A percentile compares a stretch with the other conserved stretches of the same genome.
phyloP scores from a whole-genome alignment of 1,140 invertebrate species.

The Drosophila nikananu region DNA sequence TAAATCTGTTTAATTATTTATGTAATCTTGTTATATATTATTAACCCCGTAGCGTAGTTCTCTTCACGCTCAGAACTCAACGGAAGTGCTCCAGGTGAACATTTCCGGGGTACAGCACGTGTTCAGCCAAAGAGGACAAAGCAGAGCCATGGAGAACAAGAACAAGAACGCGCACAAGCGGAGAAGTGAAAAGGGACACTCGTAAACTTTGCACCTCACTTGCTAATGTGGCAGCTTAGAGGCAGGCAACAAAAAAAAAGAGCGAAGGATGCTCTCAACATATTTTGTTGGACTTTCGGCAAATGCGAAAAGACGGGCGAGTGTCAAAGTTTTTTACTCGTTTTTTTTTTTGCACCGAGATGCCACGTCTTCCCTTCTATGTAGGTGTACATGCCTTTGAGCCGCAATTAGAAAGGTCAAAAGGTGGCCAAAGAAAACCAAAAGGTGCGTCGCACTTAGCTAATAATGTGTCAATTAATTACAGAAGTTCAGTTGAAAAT shows the following conservation, averaged over 20 bases:
- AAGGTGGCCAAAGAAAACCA: conserved; percentile 11
- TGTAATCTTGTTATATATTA: not conserved
- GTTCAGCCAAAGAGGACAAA: not conserved
- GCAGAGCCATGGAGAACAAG: not conserved
- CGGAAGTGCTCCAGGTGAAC: not conserved
- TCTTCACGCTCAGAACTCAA: not conserved
- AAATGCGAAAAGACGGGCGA: not conserved
- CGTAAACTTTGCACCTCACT: conserved; percentile 80
- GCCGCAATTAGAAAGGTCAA: conserved; percentile 60
- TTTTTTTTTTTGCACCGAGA: conserved; percentile 10
- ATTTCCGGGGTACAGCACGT: conserved; percentile 5
- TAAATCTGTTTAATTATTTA: too few relatives aligned
- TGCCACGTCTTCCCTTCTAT: not conserved
- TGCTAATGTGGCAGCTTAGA: conserved; percentile 78
- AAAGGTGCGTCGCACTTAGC: conserved; percentile 9
- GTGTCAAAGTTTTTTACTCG: conserved; percentile 34
- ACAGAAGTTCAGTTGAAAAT: conserved; percentile 45
- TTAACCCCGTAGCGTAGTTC: not conserved
- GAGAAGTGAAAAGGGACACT: conserved; percentile 67
- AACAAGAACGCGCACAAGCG: conserved; percentile 5
- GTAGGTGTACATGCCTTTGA: not conserved
- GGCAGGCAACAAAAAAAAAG: conserved; percentile 9
- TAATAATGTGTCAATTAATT: conserved; percentile 69
- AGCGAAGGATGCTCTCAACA: conserved; percentile 26
- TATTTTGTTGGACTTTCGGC: conserved; percentile 9